A percentile compares a stretch with the other conserved stretches of the same genome.
These are phyloP conservation scores for Hipparchia semele DNA, from an alignment of 2,888 invertebrate species.

Conservation along the genomic window DNA sequence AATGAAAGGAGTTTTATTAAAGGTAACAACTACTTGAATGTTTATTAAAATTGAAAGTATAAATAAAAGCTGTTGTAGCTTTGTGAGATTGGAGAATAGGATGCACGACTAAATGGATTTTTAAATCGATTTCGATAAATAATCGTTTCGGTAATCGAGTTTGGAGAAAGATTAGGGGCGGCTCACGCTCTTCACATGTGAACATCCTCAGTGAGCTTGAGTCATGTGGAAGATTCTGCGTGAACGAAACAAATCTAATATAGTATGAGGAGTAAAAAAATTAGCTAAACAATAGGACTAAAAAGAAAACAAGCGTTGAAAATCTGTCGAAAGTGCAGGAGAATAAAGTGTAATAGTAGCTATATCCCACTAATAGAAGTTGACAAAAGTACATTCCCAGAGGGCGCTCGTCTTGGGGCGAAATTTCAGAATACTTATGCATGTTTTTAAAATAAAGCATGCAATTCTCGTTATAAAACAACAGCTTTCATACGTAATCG, in stretches of 20 bases:
- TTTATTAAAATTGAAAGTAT: background rate
- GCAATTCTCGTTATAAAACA: conserved; percentile 28
- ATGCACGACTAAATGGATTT: conserved; percentile 68
- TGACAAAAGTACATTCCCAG: conserved; percentile 48
- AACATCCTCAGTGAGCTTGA: conserved; percentile 64
- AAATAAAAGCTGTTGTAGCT: conserved; percentile 42
- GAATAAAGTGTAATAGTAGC: background rate
- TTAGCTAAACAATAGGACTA: background rate
- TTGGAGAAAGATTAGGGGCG: conserved; percentile 78
- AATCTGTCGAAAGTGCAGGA: conserved; percentile 11
- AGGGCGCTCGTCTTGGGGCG: conserved; percentile 76
- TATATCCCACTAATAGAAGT: background rate
- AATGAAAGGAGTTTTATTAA: conserved; percentile 17
- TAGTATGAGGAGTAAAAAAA: background rate
- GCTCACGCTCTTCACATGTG: conserved; percentile 72
- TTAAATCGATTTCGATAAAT: conserved; percentile 80
- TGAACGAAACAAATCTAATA: background rate
- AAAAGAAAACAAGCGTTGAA: conserved; percentile 6
- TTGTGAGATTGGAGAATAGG: conserved; percentile 45
- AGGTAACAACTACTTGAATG: background rate
- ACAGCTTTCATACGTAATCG: conserved; percentile 6
- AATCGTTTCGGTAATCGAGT: conserved; percentile 79
- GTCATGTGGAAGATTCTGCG: conserved; percentile 34
- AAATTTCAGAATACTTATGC: conserved; percentile 48
- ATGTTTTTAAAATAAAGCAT: conserved; percentile 53